These are phyloP conservation scores for Heliconius sara DNA, from an alignment of 2,888 invertebrate species.

Conservation along the genomic window DNA sequence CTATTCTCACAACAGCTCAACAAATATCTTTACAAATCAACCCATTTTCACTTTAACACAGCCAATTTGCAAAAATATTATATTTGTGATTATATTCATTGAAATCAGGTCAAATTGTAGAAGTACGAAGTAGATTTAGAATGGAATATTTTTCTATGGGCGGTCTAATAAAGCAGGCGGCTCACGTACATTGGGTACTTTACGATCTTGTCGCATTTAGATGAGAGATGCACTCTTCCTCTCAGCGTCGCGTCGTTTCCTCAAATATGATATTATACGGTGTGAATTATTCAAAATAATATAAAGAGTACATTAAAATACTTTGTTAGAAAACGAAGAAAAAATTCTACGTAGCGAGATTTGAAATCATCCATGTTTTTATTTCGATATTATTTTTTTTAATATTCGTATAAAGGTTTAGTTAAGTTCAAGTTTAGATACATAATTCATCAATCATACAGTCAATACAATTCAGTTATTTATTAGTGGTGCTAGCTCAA, in stretches of 20 bases:
- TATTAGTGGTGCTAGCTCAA: too few species aligned
- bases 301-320: not conserved
- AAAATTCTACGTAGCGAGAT: too few species aligned
- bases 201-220: slow-evolving; percentile 27
- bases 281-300: not conserved
- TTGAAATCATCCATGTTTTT: too few species aligned
- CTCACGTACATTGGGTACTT: slow-evolving; percentile 20
- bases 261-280: slow-evolving; percentile 1
- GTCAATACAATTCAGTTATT: too few species aligned
- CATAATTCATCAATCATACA: too few species aligned
- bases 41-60: not conserved
- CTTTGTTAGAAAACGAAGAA: too few species aligned
- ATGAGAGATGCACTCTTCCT: slow-evolving; percentile 21
- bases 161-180: slow-evolving; percentile 13
- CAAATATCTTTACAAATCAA: not conserved
- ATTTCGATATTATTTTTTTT: too few species aligned
- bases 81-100: not conserved
- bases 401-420: too few species aligned
- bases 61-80: not conserved
- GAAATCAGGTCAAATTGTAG: slow-evolving; percentile 6
- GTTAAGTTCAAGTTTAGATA: too few species aligned
- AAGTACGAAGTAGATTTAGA: slow-evolving; percentile 3
- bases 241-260: not conserved
- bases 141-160: slow-evolving; percentile 14
- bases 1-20: not conserved